Evolutionary conservation across 2,888 invertebrate genomes (phyloP), one percentile per base, ranked within the genome.

Genomic region (Halictus quadricinctus): DNA sequence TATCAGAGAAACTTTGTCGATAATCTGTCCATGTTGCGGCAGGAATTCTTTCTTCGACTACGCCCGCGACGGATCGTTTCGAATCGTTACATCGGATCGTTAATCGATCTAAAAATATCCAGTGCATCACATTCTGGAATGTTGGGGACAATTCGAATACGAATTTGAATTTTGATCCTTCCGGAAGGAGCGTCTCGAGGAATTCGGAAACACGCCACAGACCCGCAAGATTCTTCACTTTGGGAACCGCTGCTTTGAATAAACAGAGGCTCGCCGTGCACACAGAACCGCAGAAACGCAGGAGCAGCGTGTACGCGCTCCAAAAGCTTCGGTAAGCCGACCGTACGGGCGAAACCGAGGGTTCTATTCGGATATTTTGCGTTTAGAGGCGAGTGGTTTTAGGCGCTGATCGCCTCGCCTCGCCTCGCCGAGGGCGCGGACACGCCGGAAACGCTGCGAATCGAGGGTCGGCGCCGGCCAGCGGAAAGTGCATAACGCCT

Each of bases 191-290:
- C 15, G 7, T 70, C 21, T 15, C 15, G 46, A 15, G 46, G 25
- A 18, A 46, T 25, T 15, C 7, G 13, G 0, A 15, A 3, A 72
- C 13, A 29, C 2, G 36, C 13, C 25, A 7, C 18, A 5, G 29
- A 66, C 5, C 46, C 66, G 41, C 60, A 3, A 50, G 36, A 66
- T 66, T 64, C 6, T 70, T 8, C 76, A 10, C 46, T 60, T 58
- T 66, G 83, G 81, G 76, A 69, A 76, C 80, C 75, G 43, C 48
- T 66, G 81, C 48, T 54, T 48, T 18, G 58, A 73, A 73, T 72
- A 83, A 83, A 75, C 76, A 80, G 43, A 72, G 75, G 50, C 72
- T 43, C 43, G 70, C 18, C 66, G 36, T 69, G 66, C 66, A 43
- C 70, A 43, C n/a, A 43, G 70, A 21, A 12, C 12, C 43, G 13